Evolutionary conservation across 2,113 vertebrate genomes (phyloP).

Genomic region (Albula glossodonta): DNA sequence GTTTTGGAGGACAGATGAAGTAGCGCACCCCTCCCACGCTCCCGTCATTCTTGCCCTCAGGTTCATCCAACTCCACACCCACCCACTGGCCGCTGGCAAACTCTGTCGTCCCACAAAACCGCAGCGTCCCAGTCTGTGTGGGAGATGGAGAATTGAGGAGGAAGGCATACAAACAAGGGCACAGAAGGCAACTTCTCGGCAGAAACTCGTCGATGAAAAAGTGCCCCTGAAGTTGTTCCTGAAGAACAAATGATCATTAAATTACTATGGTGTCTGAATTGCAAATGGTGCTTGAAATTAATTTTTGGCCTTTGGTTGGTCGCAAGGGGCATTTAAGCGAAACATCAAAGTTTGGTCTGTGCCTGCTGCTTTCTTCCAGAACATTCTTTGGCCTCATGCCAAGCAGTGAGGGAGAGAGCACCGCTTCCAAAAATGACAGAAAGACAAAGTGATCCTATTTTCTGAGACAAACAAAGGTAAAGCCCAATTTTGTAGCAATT

Average conservation of each 20-base stretch:
- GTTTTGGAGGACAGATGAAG: conserved; percentile 88
- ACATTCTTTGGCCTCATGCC: background rate
- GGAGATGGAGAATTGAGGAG: conserved; percentile 3
- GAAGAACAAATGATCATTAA: background rate
- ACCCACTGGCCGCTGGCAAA: conserved; percentile 94
- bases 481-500: background rate
- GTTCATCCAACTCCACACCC: conserved; percentile 87
- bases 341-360: background rate
- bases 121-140: conserved; percentile 77
- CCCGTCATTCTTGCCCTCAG: conserved; percentile 89
- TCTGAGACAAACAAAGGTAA: background rate
- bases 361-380: background rate
- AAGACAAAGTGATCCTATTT: background rate
- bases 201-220: background rate
- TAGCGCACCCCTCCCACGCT: conserved; percentile 88
- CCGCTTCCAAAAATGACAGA: background rate
- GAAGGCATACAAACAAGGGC: background rate
- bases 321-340: background rate
- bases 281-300: background rate
- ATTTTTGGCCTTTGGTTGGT: background rate
- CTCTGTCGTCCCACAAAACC: conserved; percentile 89
- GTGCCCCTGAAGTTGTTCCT: background rate
- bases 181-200: background rate
- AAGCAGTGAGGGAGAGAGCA: background rate
- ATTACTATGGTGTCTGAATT: background rate